A percentile compares a stretch with the other conserved stretches of the same genome.
These are phyloP conservation scores for Notiomystis cincta DNA, from an alignment of 2,113 vertebrate genomes.

Conservation along the genomic window DNA sequence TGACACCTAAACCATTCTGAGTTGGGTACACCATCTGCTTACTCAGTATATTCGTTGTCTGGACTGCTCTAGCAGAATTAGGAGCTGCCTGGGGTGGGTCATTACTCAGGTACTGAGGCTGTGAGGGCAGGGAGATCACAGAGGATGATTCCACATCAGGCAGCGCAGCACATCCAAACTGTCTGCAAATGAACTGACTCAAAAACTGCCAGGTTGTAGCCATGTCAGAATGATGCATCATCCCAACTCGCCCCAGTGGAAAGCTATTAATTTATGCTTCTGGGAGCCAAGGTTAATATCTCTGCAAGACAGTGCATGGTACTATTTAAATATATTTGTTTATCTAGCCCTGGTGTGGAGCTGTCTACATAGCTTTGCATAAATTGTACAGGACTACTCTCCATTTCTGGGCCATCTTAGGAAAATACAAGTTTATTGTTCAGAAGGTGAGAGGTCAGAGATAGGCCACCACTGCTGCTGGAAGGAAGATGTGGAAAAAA, in stretches of 20 bases:
- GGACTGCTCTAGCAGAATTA: background rate
- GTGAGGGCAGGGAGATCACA: background rate
- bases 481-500: background rate
- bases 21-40: background rate
- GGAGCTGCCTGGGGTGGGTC: background rate
- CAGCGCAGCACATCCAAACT: background rate
- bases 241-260: background rate
- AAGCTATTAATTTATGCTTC: slow-evolving; percentile 14
- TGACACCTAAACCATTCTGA: background rate
- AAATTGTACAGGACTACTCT: background rate
- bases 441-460: background rate
- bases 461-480: background rate
- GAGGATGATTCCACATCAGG: slow-evolving; percentile 1
- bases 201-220: background rate
- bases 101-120: background rate
- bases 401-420: background rate
- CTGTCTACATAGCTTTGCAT: background rate
- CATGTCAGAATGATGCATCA: background rate
- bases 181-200: background rate
- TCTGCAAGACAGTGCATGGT: background rate
- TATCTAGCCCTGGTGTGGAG: background rate
- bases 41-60: background rate
- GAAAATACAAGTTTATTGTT: background rate
- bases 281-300: background rate
- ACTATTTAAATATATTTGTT: background rate